Evolutionary conservation across 2,113 vertebrate species (phyloP).

Genomic region (Notarius quadriscutis): DNA sequence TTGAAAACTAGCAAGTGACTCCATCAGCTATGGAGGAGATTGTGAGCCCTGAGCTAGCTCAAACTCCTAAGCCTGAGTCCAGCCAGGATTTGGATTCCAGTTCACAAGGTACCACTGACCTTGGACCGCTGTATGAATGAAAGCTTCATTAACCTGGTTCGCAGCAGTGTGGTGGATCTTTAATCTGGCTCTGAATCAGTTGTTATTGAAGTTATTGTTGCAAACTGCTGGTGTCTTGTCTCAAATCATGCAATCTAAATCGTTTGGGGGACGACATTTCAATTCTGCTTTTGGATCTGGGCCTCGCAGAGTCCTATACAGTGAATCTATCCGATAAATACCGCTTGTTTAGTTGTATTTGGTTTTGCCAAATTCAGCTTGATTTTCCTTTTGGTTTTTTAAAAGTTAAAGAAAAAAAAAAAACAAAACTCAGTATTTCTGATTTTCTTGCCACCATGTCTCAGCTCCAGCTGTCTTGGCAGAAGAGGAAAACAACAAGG

Average conservation of each 20-base stretch:
- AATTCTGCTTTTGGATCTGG: background rate
- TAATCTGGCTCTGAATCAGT: background rate
- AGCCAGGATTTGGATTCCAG: conserved; percentile 78
- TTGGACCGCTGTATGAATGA: conserved; percentile 37
- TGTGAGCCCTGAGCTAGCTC: conserved; percentile 70
- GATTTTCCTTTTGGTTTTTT: background rate
- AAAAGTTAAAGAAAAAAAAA: background rate
- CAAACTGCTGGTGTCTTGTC: background rate
- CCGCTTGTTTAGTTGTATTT: background rate
- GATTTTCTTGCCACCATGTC: conserved; percentile 18
- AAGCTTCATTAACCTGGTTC: conserved; percentile 23
- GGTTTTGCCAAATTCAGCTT: background rate
- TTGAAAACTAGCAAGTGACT: conserved; percentile 69
- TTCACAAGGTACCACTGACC: conserved; percentile 80
- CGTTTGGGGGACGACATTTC: background rate
- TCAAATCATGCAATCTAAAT: background rate
- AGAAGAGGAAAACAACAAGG: conserved; percentile 66
- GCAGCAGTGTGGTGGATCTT: background rate
- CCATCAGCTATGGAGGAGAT: conserved; percentile 78
- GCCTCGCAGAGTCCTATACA: background rate
- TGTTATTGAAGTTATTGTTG: background rate
- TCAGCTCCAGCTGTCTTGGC: conserved; percentile 60
- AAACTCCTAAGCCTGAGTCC: conserved; percentile 72
- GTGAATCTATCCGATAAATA: background rate
- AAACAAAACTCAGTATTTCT: background rate